Base-by-base conservation (phyloP, 1,140 invertebrate genomes). In the Delia radicum region DNA sequence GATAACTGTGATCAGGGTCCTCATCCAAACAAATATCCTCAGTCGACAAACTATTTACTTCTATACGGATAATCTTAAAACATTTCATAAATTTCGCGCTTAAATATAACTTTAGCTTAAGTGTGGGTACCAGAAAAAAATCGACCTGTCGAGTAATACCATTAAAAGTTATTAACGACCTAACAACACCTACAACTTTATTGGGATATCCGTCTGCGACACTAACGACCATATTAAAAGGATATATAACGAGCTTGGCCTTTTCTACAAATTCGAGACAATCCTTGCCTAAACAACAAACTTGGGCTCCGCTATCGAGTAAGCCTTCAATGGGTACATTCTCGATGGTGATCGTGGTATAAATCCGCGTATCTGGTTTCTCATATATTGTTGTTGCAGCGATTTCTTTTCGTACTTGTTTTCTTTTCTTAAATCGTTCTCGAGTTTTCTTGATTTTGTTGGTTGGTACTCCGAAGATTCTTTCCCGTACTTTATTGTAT, bases 11-110 rank as follows among this genome's bases (percentile, higher is more conserved):
- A 12, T 62, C 61, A 2, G 13, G 13, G 2, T n/a, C n/a, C 1
- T 13, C 13, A 12, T 31, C 62, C n/a, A n/a, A n/a, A n/a, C n/a
- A n/a, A n/a, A n/a, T n/a, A n/a, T n/a, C n/a, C n/a, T n/a, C n/a
- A n/a, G n/a, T n/a, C n/a, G n/a, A 8, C 31, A 42, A 10, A 74
- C 27, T 28, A 21, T 37, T 42, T 31, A 21, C 27, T 2, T 15
- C 15, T 26, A 18, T 18, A 21, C 24, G 79, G 48, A 15, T 79
- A 63, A 28, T 7, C 3, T 62, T 73, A 78, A 80, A 77, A 3
- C 5, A 8, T 21, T 31, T 67, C 76, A 72, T 74, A 31, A 69
- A 77, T 27, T 77, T 62, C 1, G 74, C 26, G 8, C 75, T 61
- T 7, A 37, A 74, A 21, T 48, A 48, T 8, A 76, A 15, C 0